Percentiles rank a stretch among this genome's conserved stretches.
Evolutionary conservation across 2,113 vertebrate genomes (phyloP).

Genomic region (Rhinopomastus cyanomelas): DNA sequence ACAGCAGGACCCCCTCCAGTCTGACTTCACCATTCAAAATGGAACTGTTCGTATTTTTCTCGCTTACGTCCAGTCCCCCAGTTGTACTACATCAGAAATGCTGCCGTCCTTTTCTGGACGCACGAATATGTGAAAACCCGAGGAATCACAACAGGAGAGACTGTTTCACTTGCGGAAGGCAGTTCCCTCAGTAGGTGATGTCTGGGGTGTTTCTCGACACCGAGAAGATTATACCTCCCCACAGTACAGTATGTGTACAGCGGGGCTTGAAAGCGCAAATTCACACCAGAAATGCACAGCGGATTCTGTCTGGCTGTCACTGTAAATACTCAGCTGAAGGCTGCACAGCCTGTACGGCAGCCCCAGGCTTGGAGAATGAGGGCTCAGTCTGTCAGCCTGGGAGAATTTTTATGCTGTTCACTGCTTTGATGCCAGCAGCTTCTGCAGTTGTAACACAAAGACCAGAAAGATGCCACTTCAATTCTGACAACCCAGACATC

Average conservation of each 20-base stretch:
- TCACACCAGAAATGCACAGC: background rate
- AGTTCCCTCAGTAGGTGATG: background rate
- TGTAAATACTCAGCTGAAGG: background rate
- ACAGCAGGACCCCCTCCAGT: background rate
- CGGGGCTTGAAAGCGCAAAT: background rate
- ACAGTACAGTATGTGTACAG: background rate
- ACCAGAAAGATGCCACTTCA: background rate
- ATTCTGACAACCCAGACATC: background rate
- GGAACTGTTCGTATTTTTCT: background rate
- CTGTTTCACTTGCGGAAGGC: background rate
- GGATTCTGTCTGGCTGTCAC: background rate
- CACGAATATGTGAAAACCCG: background rate
- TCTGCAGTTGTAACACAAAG: background rate
- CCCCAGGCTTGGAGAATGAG: background rate
- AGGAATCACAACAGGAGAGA: background rate
- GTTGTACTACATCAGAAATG: background rate
- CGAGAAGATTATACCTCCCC: background rate
- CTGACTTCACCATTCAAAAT: background rate
- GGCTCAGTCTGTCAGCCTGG: background rate
- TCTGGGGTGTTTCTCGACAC: background rate
- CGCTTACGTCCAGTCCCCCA: background rate
- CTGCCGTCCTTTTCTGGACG: background rate
- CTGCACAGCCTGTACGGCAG: background rate
- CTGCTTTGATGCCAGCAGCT: background rate
- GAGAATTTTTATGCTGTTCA: rapidly evolving